These are phyloP conservation scores for Iguana delicatissima DNA, from an alignment of 2,797 vertebrate species.

Conservation along the genomic window DNA sequence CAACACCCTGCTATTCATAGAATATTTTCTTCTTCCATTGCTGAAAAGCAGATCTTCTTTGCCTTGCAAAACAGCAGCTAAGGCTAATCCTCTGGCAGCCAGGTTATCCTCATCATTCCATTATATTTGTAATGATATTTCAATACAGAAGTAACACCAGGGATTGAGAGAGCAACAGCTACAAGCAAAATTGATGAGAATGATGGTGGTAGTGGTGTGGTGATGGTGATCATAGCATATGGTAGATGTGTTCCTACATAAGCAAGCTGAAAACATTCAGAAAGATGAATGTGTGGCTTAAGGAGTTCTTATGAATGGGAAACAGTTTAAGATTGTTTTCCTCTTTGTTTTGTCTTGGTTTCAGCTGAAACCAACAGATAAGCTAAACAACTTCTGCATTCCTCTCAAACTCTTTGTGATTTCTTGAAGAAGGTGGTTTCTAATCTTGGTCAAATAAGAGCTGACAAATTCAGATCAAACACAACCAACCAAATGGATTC, in stretches of 20 bases:
- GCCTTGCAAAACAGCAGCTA: neutral
- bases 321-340: neutral
- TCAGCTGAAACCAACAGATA: neutral
- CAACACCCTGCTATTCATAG: neutral
- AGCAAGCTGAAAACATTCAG: neutral
- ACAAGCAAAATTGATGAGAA: neutral
- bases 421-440: neutral
- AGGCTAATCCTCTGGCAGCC: neutral
- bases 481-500: neutral
- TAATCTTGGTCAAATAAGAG: neutral
- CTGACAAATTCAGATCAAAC: neutral
- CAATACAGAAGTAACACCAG: neutral
- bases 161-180: neutral
- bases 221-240: neutral
- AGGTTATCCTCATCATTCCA: neutral
- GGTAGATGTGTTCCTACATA: neutral
- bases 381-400: neutral
- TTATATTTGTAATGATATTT: neutral
- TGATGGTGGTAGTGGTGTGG: neutral
- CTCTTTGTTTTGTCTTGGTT: neutral
- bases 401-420: neutral
- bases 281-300: neutral
- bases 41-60: constrained; percentile 4
- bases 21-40: neutral
- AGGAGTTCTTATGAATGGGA: neutral